These are phyloP conservation scores for Propithecus coquereli DNA, from an alignment of 2,113 vertebrate species.

Conservation along the genomic window DNA sequence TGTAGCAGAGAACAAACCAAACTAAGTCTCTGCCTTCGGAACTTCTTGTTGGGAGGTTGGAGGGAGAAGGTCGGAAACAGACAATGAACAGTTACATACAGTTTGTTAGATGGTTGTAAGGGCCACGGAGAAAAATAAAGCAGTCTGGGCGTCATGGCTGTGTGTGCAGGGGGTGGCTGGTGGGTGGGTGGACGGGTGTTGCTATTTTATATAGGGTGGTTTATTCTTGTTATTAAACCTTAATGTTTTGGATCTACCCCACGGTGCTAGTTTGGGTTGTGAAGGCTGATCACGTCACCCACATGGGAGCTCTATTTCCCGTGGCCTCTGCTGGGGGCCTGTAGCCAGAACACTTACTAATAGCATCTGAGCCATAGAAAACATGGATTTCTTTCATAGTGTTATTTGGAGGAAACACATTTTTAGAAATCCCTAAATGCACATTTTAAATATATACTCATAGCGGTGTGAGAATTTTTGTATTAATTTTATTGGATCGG, in stretches of 20 bases:
- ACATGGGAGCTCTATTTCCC: not conserved
- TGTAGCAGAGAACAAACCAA: not conserved
- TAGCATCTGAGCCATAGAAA: not conserved
- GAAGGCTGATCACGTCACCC: not conserved
- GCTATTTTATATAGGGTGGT: not conserved
- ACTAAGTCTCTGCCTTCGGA: not conserved
- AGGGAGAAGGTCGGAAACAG: not conserved
- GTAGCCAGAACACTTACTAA: too few species aligned
- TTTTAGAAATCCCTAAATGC: not conserved
- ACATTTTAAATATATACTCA: not conserved
- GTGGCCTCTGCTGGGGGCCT: not conserved
- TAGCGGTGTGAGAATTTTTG: not conserved
- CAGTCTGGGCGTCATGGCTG: rapidly evolving
- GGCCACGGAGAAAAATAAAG: not conserved
- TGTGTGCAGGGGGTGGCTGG: not conserved
- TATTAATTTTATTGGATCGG: not conserved
- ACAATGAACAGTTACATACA: not conserved
- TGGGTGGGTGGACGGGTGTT: not conserved
- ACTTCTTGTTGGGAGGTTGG: not conserved
- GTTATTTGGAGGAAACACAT: not conserved
- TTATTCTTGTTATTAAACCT: not conserved
- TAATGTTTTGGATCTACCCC: not conserved
- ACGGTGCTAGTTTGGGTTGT: not conserved
- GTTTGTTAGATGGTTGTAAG: not conserved
- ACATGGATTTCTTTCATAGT: not conserved